Evolutionary conservation across 1,140 invertebrate genomes (phyloP).

Genomic region (Atta texana): DNA sequence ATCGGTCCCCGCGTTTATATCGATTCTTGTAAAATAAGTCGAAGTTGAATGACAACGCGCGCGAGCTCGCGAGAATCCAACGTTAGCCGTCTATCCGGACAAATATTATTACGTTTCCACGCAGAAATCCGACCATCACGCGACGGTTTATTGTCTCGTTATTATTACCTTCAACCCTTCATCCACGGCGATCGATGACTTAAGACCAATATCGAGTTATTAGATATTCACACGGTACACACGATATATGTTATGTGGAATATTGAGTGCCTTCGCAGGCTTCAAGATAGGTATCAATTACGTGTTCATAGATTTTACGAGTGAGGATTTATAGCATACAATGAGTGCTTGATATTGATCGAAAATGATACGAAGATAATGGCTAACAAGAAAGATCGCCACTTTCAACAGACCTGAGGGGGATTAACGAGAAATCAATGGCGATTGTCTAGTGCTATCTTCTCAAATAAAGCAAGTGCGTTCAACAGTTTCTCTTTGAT

Average conservation of each 20-base stretch:
- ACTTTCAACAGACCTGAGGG: constrained; percentile 6
- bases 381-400: constrained; percentile 49
- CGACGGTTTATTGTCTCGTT: constrained; percentile 50
- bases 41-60: constrained; percentile 61
- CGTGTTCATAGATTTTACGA: constrained; percentile 38
- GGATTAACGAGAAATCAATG: constrained; percentile 55
- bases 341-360: constrained; percentile 44
- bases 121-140: constrained; percentile 55
- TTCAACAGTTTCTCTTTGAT: background rate
- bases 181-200: constrained; percentile 48
- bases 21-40: constrained; percentile 74
- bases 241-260: constrained; percentile 3
- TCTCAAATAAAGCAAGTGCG: constrained; percentile 18
- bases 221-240: constrained; percentile 51
- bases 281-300: constrained; percentile 39
- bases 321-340: constrained; percentile 26
- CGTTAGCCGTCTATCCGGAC: constrained; percentile 47
- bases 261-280: constrained; percentile 3
- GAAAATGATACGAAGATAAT: constrained; percentile 42
- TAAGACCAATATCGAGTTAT: constrained; percentile 58
- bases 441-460: constrained; percentile 18
- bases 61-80: constrained; percentile 54
- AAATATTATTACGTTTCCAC: constrained; percentile 75
- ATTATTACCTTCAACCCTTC: constrained; percentile 49
- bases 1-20: constrained; percentile 71